Evolutionary conservation across 2,888 invertebrate genomes (phyloP), one percentile per base, ranked within the genome.

Genomic region (Philonicus albiceps): DNA sequence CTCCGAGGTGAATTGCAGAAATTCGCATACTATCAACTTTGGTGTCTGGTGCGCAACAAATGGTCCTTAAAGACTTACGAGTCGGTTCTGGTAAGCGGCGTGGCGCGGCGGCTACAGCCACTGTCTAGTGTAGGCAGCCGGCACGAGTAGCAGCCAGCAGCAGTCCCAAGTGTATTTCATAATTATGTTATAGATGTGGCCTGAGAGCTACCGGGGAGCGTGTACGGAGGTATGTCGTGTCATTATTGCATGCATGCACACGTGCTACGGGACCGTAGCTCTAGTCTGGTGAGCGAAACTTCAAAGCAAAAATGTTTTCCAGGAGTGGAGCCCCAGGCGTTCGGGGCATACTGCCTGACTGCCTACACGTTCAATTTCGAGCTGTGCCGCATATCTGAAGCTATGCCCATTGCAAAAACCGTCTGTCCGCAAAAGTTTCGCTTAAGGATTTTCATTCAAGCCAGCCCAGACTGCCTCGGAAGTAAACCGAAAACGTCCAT

Each of bases 301-400:
- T 74, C 74, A 74, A 74, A 74, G 74, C 34, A 31, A 74, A 74
- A 74, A 74, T 74, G 22, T 22, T 64, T 55, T 64, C 64, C 64
- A 64, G 64, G 64, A 64, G 64, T 64, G 64, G 64, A 27, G 64
- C 64, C 11, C 22, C 64, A 27, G 64, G 64, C 64, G 64, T 3
- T 27, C 64, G 27, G 22, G 64, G 64, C 64, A 64, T 7, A 27
- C 64, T 64, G 64, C 64, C 27, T 74, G 16, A 3, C 74, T 74
- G 64, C 64, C 64, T 64, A 64, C 64, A 64, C 64, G 22, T 64
- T 27, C 64, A 27, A 64, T 64, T 22, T 27, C 27, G 7, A 64
- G 27, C 27, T 11, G 22, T 64, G 64, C 11, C 64, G 64, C 22
- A 19, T 22, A 64, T 64, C 64, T 64, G 11, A 3, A 11, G 64